Evolutionary conservation across 2,888 invertebrate genomes (phyloP).

Genomic region (Orgyia antiqua): DNA sequence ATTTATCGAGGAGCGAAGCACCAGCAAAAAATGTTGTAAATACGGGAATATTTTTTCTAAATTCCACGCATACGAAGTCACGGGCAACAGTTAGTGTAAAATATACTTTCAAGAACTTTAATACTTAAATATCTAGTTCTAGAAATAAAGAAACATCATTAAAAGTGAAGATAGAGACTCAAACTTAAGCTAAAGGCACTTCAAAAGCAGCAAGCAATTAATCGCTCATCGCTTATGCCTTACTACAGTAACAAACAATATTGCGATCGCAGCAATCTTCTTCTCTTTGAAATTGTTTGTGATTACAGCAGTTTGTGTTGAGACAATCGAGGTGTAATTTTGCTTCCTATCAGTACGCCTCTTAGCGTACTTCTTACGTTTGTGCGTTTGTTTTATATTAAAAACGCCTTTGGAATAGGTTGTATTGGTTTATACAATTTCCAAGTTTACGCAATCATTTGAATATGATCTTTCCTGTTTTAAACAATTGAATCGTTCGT

Average conservation of each 20-base stretch:
- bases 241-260: slow-evolving; percentile 29
- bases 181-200: too few species aligned
- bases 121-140: too few species aligned
- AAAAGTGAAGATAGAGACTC: too few species aligned
- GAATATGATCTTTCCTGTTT: slow-evolving; percentile 9
- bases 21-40: too few species aligned
- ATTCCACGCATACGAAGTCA: too few species aligned
- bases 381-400: slow-evolving; percentile 38
- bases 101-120: too few species aligned
- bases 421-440: slow-evolving; percentile 23
- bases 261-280: slow-evolving; percentile 55
- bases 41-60: too few species aligned
- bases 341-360: slow-evolving; percentile 40
- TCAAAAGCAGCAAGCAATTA: too few species aligned
- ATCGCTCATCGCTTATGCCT: slow-evolving; percentile 11
- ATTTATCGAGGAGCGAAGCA: too few species aligned
- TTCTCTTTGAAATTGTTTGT: slow-evolving; percentile 58
- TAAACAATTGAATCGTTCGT: slow-evolving; percentile 12
- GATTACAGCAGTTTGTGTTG: slow-evolving; percentile 54
- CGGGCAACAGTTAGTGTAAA: too few species aligned
- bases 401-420: slow-evolving; percentile 26
- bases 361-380: slow-evolving; percentile 12
- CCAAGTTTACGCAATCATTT: slow-evolving; percentile 12
- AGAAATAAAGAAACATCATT: too few species aligned
- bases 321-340: slow-evolving; percentile 48